Percentiles rank a stretch among this genome's conserved stretches.
phyloP scores from a whole-genome alignment of 2,888 invertebrate species.

The Chironomus tentans region DNA sequence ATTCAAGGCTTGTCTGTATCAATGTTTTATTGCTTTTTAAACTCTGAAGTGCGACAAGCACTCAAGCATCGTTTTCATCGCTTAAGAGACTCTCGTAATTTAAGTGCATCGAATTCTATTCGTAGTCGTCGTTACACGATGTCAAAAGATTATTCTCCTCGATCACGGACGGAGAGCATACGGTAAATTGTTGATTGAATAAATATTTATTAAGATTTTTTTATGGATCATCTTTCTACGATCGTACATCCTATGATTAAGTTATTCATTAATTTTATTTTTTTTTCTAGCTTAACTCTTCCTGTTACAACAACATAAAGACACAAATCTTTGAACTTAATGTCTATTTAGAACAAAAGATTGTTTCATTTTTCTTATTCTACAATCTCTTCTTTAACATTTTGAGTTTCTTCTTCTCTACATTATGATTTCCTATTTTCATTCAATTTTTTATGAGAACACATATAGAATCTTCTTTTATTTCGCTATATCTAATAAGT shows the following conservation, averaged over 20 bases:
- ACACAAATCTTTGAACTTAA: neutral
- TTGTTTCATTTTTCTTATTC: too few species aligned
- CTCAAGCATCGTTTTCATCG: slow-evolving; percentile 59
- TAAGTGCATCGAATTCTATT: slow-evolving; percentile 30
- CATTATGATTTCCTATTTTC: too few species aligned
- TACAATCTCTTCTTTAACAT: too few species aligned
- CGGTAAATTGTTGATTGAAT: slow-evolving; percentile 48
- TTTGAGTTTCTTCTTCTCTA: too few species aligned
- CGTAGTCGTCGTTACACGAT: slow-evolving; percentile 35
- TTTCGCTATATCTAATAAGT: too few species aligned
- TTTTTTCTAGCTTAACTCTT: slow-evolving; percentile 21
- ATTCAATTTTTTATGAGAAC: too few species aligned
- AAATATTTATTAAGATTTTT: neutral
- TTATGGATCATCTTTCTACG: neutral
- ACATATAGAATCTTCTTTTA: too few species aligned
- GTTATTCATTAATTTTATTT: neutral
- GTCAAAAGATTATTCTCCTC: slow-evolving; percentile 71
- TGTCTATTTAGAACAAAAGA: too few species aligned
- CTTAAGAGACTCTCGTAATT: slow-evolving; percentile 41
- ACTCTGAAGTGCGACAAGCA: slow-evolving; percentile 82
- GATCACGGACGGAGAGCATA: slow-evolving; percentile 69
- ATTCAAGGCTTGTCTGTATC: slow-evolving; percentile 91
- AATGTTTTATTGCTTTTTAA: slow-evolving; percentile 85
- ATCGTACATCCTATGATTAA: neutral
- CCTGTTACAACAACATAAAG: slow-evolving; percentile 10